Evolutionary conservation across 2,888 invertebrate genomes (phyloP).

Genomic region (Orchesella flavescens): DNA sequence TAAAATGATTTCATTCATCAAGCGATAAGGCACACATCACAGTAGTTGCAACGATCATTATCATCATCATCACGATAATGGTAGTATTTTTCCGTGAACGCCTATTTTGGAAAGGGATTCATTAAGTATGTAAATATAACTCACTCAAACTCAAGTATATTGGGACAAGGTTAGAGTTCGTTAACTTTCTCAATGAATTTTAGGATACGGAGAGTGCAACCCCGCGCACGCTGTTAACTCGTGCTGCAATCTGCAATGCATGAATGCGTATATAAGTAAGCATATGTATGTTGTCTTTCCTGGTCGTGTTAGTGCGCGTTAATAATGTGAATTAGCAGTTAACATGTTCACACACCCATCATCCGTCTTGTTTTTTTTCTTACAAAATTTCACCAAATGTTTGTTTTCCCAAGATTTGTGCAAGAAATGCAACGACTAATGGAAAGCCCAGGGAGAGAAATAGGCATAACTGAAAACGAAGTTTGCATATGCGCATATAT

Average conservation of each 20-base stretch:
- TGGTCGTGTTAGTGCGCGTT: background rate
- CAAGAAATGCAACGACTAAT: background rate
- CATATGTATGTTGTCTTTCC: background rate
- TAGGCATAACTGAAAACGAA: no score
- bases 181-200: background rate
- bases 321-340: background rate
- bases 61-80: no score
- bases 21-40: background rate
- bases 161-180: conserved; percentile 44
- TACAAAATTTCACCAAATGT: background rate
- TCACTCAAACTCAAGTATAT: conserved; percentile 3
- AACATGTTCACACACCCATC: conserved; percentile 4
- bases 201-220: no score
- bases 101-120: background rate
- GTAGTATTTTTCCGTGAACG: conserved; percentile 27
- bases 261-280: background rate
- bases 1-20: conserved; percentile 18
- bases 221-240: no score
- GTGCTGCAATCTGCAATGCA: background rate
- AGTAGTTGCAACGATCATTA: background rate
- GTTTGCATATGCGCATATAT: no score
- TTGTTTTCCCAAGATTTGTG: background rate
- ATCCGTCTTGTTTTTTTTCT: background rate
- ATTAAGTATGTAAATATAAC: background rate
- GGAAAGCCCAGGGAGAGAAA: no score